Evolutionary conservation across 1,140 invertebrate species (phyloP), one percentile per base, ranked within the genome.

Genomic region (Prorops nasuta): DNA sequence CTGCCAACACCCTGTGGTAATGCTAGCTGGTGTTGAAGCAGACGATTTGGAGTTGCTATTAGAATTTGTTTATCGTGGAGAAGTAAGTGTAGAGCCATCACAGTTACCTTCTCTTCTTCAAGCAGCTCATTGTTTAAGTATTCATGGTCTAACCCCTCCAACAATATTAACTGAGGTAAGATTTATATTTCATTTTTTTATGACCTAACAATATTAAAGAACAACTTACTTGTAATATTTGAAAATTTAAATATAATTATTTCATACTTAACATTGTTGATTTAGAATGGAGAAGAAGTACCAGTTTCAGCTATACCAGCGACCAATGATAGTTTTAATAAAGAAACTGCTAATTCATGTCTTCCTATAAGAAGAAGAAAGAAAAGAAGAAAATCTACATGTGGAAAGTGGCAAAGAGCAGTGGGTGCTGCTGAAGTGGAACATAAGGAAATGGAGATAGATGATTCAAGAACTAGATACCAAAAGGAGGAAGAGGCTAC

Each of bases 1-100:
- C 58, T 84, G 83, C 63, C 79, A 84, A 54, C 83, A 85, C 75
- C 83, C 83, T 43, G 82, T 85, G n/a, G 80, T 85, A 2, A 82
- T 85, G 81, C 65, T 85, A 57, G 83, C 83, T 14, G 83, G 83
- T 38, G 80, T 85, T 15, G 79, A 79, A 46, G 82, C 83, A 18
- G 77, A 80, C 57, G 83, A 85, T 66, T 67, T 85, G 45, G 83
- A 85, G 60, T 81, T 82, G 32, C 58, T 85, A 32, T 58, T 84
- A 45, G 82, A 84, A 67, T 85, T 85, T 73, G 81, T 85, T 39
- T 85, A 85, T 54, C 75, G 81, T 17, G 83, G 83, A 31, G 81
- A 84, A 76, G 82, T 85, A 3, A 84, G 82, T 42, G 81, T 84
- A 1, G 82, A 84, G 60, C 81, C 82, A 39, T 81, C 79, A 35